Conservation (phyloP, 92 coral and sea anemone genomes). For the Siderastrea siderea region DNA sequence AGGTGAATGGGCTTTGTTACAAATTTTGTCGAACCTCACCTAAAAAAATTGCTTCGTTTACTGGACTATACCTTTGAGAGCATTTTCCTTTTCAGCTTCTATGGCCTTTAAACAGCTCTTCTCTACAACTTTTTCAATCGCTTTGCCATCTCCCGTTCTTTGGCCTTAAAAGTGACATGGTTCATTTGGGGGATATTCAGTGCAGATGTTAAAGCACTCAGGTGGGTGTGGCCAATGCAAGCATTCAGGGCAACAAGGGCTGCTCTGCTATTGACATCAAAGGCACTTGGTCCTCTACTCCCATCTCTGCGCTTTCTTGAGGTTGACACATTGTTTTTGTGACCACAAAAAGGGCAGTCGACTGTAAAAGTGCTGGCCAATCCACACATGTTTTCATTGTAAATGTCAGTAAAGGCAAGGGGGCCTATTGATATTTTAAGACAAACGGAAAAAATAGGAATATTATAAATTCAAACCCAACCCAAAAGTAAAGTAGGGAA, state of each 20-base stretch:
- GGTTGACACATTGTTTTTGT: conserved; percentile 33
- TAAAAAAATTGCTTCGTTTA: too few species aligned
- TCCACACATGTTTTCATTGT: conserved; percentile 43
- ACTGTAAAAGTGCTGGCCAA: conserved; percentile 54
- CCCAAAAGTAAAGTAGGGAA: too few species aligned
- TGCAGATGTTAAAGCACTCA: conserved; percentile 34
- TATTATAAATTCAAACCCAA: too few species aligned
- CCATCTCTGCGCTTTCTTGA: conserved; percentile 53
- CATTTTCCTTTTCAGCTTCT: conserved; percentile 36
- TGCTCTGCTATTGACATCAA: conserved; percentile 60
- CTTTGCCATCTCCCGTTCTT: conserved; percentile 72
- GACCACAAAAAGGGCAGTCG: conserved; percentile 52
- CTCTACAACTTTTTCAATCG: conserved; percentile 54
- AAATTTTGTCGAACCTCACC: too few species aligned
- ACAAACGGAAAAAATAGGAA: too few species aligned
- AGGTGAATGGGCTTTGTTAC: too few species aligned
- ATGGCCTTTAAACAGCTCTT: conserved; percentile 6
- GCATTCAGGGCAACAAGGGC: conserved; percentile 63
- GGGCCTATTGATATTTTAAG: conserved; percentile 26
- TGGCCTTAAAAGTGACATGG: conserved; percentile 53
- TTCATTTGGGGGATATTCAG: conserved; percentile 56
- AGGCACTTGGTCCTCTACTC: conserved; percentile 47
- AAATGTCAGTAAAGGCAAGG: conserved; percentile 41
- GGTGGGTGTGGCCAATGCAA: conserved; percentile 66
- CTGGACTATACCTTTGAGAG: neutral